These are phyloP conservation scores for Oxygymnocypris stewartii DNA, from an alignment of 2,113 vertebrate species.

Conservation along the genomic window DNA sequence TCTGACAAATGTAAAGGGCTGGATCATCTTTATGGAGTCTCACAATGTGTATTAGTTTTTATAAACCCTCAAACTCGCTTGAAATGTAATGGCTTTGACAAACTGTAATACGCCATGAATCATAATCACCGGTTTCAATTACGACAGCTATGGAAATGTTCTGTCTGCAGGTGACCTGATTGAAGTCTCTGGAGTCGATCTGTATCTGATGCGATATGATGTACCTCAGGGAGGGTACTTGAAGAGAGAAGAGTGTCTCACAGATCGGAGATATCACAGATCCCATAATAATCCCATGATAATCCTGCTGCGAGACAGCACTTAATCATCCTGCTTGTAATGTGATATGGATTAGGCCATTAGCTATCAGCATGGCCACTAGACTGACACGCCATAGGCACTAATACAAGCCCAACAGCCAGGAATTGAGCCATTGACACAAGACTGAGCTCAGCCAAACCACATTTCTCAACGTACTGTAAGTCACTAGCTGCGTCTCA, in stretches of 20 bases:
- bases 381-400: background rate
- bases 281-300: constrained; percentile 55
- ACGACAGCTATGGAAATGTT: constrained; percentile 7
- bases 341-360: constrained; percentile 53
- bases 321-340: constrained; percentile 47
- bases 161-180: constrained; percentile 26
- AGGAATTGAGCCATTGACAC: background rate
- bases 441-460: background rate
- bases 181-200: constrained; percentile 17
- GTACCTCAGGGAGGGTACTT: constrained; percentile 33
- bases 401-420: background rate
- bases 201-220: constrained; percentile 25
- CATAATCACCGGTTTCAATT: background rate
- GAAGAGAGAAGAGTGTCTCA: constrained; percentile 34
- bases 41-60: background rate
- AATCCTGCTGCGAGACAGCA: constrained; percentile 51
- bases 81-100: background rate
- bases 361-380: constrained; percentile 24
- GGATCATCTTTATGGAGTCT: background rate
- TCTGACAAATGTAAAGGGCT: background rate
- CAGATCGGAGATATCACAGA: constrained; percentile 49
- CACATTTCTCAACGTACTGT: background rate
- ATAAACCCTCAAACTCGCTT: background rate
- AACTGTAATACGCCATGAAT: background rate
- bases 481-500: background rate